A percentile compares a stretch with the other conserved stretches of the same genome.
phyloP scores from a whole-genome alignment of 2,888 invertebrate genomes.

The Timema podura region DNA sequence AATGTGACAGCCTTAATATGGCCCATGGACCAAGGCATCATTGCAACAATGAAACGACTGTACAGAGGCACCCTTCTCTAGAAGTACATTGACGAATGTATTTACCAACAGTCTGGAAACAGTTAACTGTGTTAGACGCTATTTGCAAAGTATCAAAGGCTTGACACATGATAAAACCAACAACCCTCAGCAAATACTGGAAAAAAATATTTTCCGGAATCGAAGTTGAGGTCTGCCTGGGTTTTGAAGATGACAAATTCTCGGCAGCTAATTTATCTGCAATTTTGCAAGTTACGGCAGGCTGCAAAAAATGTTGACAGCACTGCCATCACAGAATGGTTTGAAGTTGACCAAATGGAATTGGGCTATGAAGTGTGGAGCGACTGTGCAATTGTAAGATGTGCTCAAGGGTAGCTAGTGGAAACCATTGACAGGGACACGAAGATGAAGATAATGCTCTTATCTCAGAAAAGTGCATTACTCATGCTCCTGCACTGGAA shows the following conservation, averaged over 20 bases:
- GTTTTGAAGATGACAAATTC: constrained; percentile 3
- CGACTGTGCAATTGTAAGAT: neutral
- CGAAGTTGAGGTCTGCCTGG: neutral
- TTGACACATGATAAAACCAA: neutral
- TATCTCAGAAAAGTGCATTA: neutral
- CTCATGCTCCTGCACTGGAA: neutral
- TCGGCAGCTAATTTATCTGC: neutral
- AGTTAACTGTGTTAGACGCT: neutral
- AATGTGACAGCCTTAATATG: neutral
- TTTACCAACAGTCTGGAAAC: neutral
- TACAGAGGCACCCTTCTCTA: neutral
- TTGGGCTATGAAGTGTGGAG: neutral
- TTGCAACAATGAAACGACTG: neutral
- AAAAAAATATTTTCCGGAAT: neutral
- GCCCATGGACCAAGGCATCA: neutral
- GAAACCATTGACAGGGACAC: constrained; percentile 5
- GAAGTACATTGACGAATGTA: neutral
- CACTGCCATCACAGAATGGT: neutral
- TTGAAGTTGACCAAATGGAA: neutral
- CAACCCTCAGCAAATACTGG: neutral
- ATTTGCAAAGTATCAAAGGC: constrained; percentile 1
- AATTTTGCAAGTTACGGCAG: neutral
- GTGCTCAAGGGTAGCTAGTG: neutral
- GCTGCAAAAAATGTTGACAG: neutral
- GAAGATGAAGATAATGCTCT: neutral